Evolutionary conservation across 2,888 invertebrate genomes (phyloP), one percentile per base, ranked within the genome.

Genomic region (Volucella zonaria): DNA sequence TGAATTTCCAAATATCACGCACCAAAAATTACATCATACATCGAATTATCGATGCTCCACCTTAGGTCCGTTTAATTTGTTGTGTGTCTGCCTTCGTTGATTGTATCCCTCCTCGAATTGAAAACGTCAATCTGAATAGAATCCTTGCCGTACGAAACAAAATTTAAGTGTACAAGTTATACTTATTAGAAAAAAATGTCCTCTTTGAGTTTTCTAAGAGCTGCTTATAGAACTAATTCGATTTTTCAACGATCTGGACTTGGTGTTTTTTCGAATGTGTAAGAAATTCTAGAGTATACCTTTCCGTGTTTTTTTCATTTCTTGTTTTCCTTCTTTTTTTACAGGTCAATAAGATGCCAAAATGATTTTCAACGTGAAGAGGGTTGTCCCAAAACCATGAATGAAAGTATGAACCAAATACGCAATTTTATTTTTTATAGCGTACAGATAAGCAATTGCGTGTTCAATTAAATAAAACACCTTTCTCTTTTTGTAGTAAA

Each of bases 401-500:
- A 67, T 49, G 82, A 82, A 73, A 40, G 82, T 82, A 73, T 61
- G 76, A 56, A 56, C 23, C 51, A 3, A 23, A 40, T 31, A 54
- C 31, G 31, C 31, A 31, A 1, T 31, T 31, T 31, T 31, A 31
- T 31, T 31, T 31, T 31, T 31, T 23, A 3, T 23, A 4, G 23
- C 23, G 4, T 23, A 23, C 3, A 40, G 8, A 14, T n/a, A 18
- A 18, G 18, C 18, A 23, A 23, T 23, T 23, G 18, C 9, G n/a
- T 47, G 15, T 38, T 6, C 14, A 51, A 47, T n/a, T 40, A n/a
- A 43, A 23, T 52, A 4, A 31, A 31, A 31, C 31, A 31, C 31
- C 8, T 62, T 40, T 56, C 8, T 58, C 9, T 40, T 18, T 31
- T 66, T 61, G 3, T 51, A 91, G 91, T 91, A 1, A 89, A 89